Evolutionary conservation across 30 jellyfish, hydroid and myxozoan genomes (phyloP), one percentile per base, ranked within the genome.

Genomic region (Pelagia noctiluca): DNA sequence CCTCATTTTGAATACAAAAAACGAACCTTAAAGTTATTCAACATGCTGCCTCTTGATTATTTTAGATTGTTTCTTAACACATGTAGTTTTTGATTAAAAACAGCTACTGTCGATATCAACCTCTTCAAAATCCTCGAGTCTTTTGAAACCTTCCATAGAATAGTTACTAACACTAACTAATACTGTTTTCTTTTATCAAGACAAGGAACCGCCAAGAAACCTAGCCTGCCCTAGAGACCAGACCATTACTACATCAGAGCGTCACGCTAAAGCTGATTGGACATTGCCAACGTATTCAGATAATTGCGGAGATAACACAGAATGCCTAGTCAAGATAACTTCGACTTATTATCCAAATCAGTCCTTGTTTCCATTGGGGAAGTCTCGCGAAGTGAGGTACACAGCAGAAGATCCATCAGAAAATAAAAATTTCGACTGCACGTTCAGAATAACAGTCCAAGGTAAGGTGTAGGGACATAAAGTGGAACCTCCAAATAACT

Each of bases 351-450:
- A 85, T 26, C 83, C 76, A 19, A 37, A 63, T 11, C 42, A 85
- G 69, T 70, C 71, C 21, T 37, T 22, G n/a, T 71, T 71, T 22
- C 48, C n/a, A 10, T 66, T 35, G 18, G 87, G 86, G 11, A 11
- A 76, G 25, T 32, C 79, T 1, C 67, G 75, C 26, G 33, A 30
- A 30, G 87, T 91, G 19, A 12, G 60, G 1, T 91, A 91, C 90
- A 85, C 86, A 24, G 96, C 87, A 31, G 62, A 49, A 12, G 98
- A 91, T 72, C 96, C 96, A 4, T 91, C 96, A 26, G 94, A 79
- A 16, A 91, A 91, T 53, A 30, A 47, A 46, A 91, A 91, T 49
- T 88, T 76, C 35, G 90, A 91, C 13, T 91, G 98, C 86, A 82
- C 61, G n/a, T 91, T 91, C 76, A 71, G 42, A 25, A 90, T 91